Evolutionary conservation across 2,113 vertebrate genomes (phyloP).

Genomic region (Actenoides lindsayi): DNA sequence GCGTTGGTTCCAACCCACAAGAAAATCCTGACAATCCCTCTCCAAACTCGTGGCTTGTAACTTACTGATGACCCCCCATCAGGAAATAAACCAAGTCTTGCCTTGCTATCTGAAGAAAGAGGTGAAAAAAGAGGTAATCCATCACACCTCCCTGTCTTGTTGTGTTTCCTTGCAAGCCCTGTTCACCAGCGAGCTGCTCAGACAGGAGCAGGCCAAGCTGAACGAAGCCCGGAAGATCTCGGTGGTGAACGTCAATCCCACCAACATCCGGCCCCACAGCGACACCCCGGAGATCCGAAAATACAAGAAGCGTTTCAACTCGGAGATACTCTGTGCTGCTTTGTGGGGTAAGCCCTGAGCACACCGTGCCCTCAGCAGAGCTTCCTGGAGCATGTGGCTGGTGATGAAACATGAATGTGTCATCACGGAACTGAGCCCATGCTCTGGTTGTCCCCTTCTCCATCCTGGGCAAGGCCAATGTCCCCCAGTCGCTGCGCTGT

Average conservation of each 20-base stretch:
- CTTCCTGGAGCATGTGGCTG: background rate
- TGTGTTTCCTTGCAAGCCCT: constrained; percentile 80
- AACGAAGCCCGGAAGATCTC: constrained; percentile 98
- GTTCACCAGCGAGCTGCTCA: constrained; percentile 92
- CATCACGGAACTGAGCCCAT: rapidly evolving
- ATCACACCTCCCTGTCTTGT: background rate
- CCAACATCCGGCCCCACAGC: constrained; percentile 97
- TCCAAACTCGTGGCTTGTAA: background rate
- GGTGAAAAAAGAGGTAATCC: background rate
- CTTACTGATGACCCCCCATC: too few species aligned
- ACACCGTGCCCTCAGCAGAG: rapidly evolving
- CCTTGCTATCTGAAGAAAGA: background rate
- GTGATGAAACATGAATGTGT: background rate
- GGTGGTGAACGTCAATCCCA: constrained; percentile 98
- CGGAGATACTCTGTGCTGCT: constrained; percentile 97
- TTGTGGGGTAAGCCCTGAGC: constrained; percentile 88
- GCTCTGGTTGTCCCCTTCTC: background rate
- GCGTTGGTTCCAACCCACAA: background rate
- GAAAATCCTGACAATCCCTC: background rate
- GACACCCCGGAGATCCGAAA: constrained; percentile 99
- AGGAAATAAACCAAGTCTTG: background rate
- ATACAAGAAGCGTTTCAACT: constrained; percentile 99
- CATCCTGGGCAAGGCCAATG: background rate
- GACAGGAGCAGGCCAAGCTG: constrained; percentile 95
- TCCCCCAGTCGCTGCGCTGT: background rate